These are phyloP conservation scores for Pyrochroa serraticornis DNA, from an alignment of 2,888 invertebrate genomes.

Conservation along the genomic window DNA sequence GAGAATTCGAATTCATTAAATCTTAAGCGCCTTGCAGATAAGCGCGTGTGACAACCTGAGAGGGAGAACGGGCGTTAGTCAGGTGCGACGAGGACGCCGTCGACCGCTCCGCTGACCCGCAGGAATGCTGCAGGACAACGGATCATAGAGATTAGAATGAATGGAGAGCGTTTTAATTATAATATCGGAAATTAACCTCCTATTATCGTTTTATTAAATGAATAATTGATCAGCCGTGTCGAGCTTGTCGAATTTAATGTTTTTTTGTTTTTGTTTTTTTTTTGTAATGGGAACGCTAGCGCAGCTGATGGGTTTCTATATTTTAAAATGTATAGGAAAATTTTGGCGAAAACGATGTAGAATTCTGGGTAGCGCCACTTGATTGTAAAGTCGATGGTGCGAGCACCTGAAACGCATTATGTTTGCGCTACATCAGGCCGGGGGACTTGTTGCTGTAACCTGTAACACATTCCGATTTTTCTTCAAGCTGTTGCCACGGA, in stretches of 20 bases:
- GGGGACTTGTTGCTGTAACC: too few species aligned
- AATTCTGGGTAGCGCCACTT: background rate
- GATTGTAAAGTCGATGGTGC: background rate
- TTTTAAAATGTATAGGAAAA: background rate
- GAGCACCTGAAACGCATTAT: background rate
- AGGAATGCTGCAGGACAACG: constrained; percentile 51
- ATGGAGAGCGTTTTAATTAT: constrained; percentile 33
- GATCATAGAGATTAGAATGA: constrained; percentile 37
- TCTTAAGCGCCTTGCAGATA: constrained; percentile 49
- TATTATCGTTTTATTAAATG: constrained; percentile 19
- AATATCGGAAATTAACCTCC: constrained; percentile 28
- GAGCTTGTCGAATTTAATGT: too few species aligned
- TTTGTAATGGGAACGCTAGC: too few species aligned
- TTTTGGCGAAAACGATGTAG: background rate
- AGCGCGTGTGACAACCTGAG: constrained; percentile 47
- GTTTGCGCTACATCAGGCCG: too few species aligned
- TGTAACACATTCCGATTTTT: too few species aligned
- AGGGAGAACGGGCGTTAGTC: constrained; percentile 34
- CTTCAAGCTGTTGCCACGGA: too few species aligned
- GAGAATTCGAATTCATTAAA: constrained; percentile 51
- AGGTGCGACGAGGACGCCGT: constrained; percentile 40
- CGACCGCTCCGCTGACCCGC: constrained; percentile 46
- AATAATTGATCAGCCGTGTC: constrained; percentile 8
- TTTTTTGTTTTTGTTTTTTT: too few species aligned
- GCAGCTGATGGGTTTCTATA: too few species aligned